Conservation (phyloP, 2,888 invertebrate genomes). For the Hyalella azteca region DNA sequence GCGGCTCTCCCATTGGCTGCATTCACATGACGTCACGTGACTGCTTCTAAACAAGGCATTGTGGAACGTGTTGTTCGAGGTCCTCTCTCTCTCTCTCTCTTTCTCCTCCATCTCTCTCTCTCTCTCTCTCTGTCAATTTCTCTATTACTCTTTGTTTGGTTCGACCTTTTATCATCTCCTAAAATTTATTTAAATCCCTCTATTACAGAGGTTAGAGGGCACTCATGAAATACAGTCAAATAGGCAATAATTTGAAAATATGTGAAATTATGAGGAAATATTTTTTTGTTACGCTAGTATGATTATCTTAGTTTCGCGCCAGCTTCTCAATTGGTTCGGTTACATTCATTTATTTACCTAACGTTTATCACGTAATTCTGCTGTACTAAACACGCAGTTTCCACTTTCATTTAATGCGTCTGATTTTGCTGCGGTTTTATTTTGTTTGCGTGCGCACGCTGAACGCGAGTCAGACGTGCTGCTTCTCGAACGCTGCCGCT, state of each 20-base stretch:
- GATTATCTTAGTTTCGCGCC: conserved; percentile 39
- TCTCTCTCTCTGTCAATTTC: no score
- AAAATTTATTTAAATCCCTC: conserved; percentile 47
- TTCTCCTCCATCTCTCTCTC: background rate
- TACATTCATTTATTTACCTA: background rate
- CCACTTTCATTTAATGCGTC: conserved; percentile 20
- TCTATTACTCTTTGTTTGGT: conserved; percentile 1
- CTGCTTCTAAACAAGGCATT: no score
- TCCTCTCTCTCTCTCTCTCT: conserved; percentile 15
- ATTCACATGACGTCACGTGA: no score
- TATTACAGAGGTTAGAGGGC: conserved; percentile 58
- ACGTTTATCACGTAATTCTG: conserved; percentile 1
- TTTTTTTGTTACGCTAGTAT: background rate
- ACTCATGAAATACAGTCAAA: conserved; percentile 37
- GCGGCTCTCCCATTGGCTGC: no score
- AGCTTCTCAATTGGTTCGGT: conserved; percentile 58
- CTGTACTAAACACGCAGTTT: conserved; percentile 21
- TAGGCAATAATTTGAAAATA: conserved; percentile 25
- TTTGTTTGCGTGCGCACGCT: background rate
- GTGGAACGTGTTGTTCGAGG: conserved; percentile 7
- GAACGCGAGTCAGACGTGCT: background rate
- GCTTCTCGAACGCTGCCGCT: conserved; percentile 18
- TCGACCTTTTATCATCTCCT: conserved; percentile 7
- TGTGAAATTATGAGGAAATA: conserved; percentile 16
- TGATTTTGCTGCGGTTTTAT: background rate